Percentiles rank a stretch among this genome's conserved stretches.
phyloP scores from a whole-genome alignment of 2,113 vertebrate genomes.

The Accipiter virgatus region DNA sequence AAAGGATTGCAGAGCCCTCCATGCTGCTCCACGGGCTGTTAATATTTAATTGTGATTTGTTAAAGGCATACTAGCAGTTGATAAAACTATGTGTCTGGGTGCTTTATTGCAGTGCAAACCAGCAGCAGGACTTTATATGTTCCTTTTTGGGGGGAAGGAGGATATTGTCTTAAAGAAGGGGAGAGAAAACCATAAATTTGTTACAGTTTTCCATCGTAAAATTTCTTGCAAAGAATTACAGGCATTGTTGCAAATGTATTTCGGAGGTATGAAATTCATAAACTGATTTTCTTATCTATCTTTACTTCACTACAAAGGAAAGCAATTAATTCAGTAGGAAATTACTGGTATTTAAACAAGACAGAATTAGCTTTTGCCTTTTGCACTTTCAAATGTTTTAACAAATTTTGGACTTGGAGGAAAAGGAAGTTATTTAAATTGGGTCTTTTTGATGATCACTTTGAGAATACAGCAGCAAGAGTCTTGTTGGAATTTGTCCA shows the following conservation, averaged over 20 bases:
- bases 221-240: neutral
- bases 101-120: conserved; percentile 70
- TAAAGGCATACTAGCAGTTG: conserved; percentile 74
- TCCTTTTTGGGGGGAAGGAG: neutral
- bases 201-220: neutral
- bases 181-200: neutral
- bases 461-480: neutral
- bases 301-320: neutral
- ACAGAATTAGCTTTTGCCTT: neutral
- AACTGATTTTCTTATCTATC: neutral
- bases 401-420: neutral
- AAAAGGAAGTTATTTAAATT: neutral
- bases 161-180: neutral
- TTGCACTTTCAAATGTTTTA: neutral
- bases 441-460: neutral
- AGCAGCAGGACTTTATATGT: conserved; percentile 42
- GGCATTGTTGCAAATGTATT: neutral
- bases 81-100: conserved; percentile 66
- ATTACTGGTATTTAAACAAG: neutral
- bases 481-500: neutral
- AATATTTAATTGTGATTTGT: conserved; percentile 81
- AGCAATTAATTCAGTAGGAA: neutral
- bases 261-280: neutral
- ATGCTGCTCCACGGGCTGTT: conserved; percentile 71
- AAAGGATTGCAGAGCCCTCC: conserved; percentile 72